Evolutionary conservation across 1,140 invertebrate genomes (phyloP).

Genomic region (Euschistus heros): DNA sequence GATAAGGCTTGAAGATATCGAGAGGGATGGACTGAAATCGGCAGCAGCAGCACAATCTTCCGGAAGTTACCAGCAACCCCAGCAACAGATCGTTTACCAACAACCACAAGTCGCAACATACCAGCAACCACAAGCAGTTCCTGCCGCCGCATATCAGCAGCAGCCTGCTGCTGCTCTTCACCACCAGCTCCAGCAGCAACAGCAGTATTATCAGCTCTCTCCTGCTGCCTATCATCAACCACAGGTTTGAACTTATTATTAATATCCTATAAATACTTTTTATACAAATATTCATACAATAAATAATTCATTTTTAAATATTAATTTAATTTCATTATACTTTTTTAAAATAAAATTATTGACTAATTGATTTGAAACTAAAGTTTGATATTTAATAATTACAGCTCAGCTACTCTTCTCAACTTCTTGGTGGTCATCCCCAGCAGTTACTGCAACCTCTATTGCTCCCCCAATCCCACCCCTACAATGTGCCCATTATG

Average conservation of each 20-base stretch:
- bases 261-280: no score
- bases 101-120: background rate
- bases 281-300: no score
- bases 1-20: constrained; percentile 2
- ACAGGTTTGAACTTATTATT: background rate
- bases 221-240: background rate
- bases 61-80: background rate
- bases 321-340: no score
- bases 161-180: background rate
- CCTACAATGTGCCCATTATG: constrained; percentile 7
- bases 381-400: no score
- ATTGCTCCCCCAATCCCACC: background rate
- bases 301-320: no score
- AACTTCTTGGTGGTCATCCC: background rate
- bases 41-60: background rate
- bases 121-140: background rate
- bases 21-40: constrained; percentile 6
- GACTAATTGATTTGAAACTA: no score
- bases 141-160: background rate
- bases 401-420: no score
- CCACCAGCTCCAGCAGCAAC: background rate
- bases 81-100: background rate
- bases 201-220: background rate
- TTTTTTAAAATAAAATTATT: no score
- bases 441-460: background rate